phyloP scores from a whole-genome alignment of 2,888 invertebrate species.

The Notodonta dromedarius region DNA sequence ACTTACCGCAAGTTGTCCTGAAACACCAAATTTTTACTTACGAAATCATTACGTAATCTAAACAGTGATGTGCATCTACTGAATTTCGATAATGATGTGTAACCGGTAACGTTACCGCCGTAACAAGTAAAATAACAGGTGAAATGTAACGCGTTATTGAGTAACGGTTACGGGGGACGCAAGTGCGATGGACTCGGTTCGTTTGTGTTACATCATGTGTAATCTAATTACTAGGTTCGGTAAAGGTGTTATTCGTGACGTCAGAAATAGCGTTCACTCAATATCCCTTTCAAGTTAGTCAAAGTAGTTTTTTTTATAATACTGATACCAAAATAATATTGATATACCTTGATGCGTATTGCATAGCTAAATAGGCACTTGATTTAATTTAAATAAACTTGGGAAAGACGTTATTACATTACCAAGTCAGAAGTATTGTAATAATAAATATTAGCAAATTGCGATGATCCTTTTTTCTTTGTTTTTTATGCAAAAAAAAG shows the following conservation, averaged over 20 bases:
- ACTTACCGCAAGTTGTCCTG: neutral
- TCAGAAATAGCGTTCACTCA: neutral
- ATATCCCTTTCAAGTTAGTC: neutral
- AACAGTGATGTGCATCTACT: slow-evolving; percentile 26
- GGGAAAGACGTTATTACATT: too few relatives aligned
- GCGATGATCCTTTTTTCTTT: too few relatives aligned
- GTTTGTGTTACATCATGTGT: slow-evolving; percentile 41
- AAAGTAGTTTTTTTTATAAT: too few relatives aligned
- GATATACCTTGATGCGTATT: too few relatives aligned
- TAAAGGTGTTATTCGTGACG: neutral
- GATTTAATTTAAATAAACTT: too few relatives aligned
- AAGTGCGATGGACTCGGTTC: slow-evolving; percentile 43
- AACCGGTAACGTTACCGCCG: slow-evolving; percentile 17
- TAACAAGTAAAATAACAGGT: slow-evolving; percentile 42
- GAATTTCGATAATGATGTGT: slow-evolving; percentile 2
- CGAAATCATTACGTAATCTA: slow-evolving; percentile 28
- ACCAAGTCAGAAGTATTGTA: too few relatives aligned
- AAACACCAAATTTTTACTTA: neutral
- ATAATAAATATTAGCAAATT: too few relatives aligned
- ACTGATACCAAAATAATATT: too few relatives aligned
- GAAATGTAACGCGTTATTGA: slow-evolving; percentile 53
- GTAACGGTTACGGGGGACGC: slow-evolving; percentile 55
- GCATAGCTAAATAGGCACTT: too few relatives aligned
- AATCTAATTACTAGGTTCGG: slow-evolving; percentile 32
- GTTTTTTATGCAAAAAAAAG: neutral